phyloP scores from a whole-genome alignment of 2,113 vertebrate species.

The Chrysochloris asiatica region DNA sequence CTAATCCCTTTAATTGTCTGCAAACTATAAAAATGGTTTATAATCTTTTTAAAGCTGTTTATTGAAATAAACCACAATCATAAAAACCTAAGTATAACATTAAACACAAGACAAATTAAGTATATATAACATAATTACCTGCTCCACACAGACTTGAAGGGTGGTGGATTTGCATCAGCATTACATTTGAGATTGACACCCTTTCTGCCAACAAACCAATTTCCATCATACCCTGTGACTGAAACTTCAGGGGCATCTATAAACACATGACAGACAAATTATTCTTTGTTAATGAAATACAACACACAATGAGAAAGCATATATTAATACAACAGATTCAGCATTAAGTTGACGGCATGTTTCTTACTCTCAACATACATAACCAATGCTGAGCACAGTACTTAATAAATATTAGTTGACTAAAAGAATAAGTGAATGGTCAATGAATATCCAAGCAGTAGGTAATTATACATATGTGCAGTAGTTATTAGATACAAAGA shows the following conservation, averaged over 20 bases:
- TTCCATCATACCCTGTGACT: constrained; percentile 89
- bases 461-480: too few species aligned
- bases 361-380: not conserved
- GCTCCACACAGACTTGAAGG: constrained; percentile 90
- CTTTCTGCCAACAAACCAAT: constrained; percentile 94
- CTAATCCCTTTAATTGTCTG: not conserved
- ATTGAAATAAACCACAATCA: not conserved
- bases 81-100: not conserved
- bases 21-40: not conserved
- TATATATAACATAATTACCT: constrained; percentile 86
- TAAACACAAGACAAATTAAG: constrained; percentile 37
- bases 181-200: constrained; percentile 93
- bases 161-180: constrained; percentile 94
- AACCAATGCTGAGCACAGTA: not conserved
- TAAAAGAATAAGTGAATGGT: not conserved
- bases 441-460: too few species aligned
- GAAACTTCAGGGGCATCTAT: constrained; percentile 93
- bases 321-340: not conserved
- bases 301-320: not conserved
- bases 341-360: not conserved
- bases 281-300: constrained; percentile 22
- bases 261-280: constrained; percentile 66
- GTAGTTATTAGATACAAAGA: not conserved
- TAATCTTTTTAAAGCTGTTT: not conserved
- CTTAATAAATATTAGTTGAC: constrained; percentile 1